phyloP scores from a whole-genome alignment of 1,140 invertebrate species.

The Rhynchophorus ferrugineus region DNA sequence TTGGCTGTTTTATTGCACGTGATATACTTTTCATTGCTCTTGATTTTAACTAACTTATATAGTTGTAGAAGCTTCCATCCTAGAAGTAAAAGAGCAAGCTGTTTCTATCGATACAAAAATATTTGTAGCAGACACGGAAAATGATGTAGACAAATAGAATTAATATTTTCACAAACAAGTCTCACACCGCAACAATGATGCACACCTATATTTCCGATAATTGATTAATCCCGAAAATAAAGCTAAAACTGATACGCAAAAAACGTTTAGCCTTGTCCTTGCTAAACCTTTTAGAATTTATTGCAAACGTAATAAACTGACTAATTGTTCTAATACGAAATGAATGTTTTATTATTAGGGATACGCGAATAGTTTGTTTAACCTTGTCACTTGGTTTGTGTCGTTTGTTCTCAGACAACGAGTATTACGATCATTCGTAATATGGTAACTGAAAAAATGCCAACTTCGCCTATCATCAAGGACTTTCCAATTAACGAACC shows the following conservation, averaged over 20 bases:
- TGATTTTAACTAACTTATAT: too few species aligned
- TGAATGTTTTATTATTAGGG: constrained; percentile 17
- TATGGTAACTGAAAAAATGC: not conserved
- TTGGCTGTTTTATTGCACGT: too few species aligned
- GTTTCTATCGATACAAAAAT: too few species aligned
- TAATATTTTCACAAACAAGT: too few species aligned
- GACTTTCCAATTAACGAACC: not conserved
- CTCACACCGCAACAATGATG: too few species aligned
- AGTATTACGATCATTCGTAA: not conserved
- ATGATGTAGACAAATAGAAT: too few species aligned
- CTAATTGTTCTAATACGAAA: constrained; percentile 20
- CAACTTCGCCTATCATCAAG: not conserved
- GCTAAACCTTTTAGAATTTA: constrained; percentile 13
- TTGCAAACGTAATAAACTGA: constrained; percentile 15
- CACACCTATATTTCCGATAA: too few species aligned
- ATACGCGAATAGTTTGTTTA: constrained; percentile 17
- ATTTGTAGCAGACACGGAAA: too few species aligned
- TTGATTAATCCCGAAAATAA: too few species aligned
- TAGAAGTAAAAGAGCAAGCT: too few species aligned
- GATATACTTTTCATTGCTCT: too few species aligned
- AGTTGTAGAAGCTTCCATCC: too few species aligned
- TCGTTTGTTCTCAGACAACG: not conserved
- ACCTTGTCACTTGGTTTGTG: constrained; percentile 6
- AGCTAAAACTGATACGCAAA: constrained; percentile 12
- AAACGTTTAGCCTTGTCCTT: constrained; percentile 16